Base-by-base conservation (phyloP, 2,888 invertebrate genomes). In the Noctua fimbriata region DNA sequence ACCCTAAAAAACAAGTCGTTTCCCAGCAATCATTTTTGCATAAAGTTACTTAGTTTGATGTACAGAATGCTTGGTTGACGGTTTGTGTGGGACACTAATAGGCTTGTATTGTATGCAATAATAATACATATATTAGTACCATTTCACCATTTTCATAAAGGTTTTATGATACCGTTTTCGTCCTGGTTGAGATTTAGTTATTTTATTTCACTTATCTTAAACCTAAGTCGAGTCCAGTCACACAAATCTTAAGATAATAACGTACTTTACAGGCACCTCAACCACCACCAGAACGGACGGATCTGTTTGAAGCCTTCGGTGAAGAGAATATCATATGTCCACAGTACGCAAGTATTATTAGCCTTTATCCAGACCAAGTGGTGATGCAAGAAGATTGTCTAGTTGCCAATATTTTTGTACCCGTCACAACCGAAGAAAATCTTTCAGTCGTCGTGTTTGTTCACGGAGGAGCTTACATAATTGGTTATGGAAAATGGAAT, bases 341-440 rank as follows among this genome's bases (percentile, higher is more conserved):
- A 7, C 93, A 93, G 16, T 24, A n/a, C 6, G 44, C 18, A 7
- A 1, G 0, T 44, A 0, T 16, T n/a, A 3, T n/a, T 3, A 3
- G 1, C 3, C 0, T 9, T 44, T 67, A 1, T 44, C 16, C 44
- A 16, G 44, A n/a, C 41, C 16, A 78, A 69, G 9, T 44, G 2
- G 58, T 41, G 24, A 79, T 88, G 75, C 88, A 90, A 73, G 95
- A 95, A 81, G 93, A 95, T 60, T 96, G 96, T 73, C 91, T 96
- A 1, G 88, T 94, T 47, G 90, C 95, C n/a, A 96, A 94, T 83
- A 90, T 96, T 3, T 95, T 92, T 76, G 94, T 94, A 1, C 94
- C 95, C 6, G 92, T 93, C 73, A 94, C 94, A 9, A 73, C 88
- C 7, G 89, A 89, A 49, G 84, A 83, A 16, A 89, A 92, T 2